Base-by-base conservation (phyloP, 2,888 invertebrate genomes). In the Merodon equestris region DNA sequence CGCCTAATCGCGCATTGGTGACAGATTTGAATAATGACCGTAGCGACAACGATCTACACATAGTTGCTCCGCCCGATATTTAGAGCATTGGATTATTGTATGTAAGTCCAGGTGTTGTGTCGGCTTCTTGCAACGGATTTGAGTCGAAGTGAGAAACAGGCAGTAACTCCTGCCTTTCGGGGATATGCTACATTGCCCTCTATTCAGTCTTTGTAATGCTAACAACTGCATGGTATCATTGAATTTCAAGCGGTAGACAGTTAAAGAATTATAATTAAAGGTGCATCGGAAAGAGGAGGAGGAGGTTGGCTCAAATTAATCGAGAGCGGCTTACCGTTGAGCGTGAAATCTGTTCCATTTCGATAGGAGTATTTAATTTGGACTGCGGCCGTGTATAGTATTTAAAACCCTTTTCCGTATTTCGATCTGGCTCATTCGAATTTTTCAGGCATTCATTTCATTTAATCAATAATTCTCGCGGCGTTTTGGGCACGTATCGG, bases 1-100 rank as follows among this genome's bases (percentile, higher is more conserved):
- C 66, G 51, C 60, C 63, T 58, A 50, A 67, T 67, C 57, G 48
- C 19, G 42, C 63, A 58, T 71, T 71, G 66, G 60, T 76, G 76
- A 76, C 71, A 76, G 71, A 51, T 71, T 60, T 77, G 66, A 72
- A 45, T 67, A 72, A 77, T 77, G 72, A 40, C 40, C 36, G 27
- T 57, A 48, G 36, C 70, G 48, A 40, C 42, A 47, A 45, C 53
- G 36, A 19, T 63, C 45, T 17, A 45, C 50, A 53, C 18, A 17
- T 10, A 42, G 5, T n/a, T n/a, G n/a, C 19, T 0, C 27, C 40
- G 27, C 15, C 54, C 18, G 14, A 58, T 42, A 67, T 19, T 51
- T 18, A 57, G 47, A 44, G 40, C 40, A 40, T 38, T 27, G 40
- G 10, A 48, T 50, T 57, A 36, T 7, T n/a, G n/a, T n/a, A n/a